Evolutionary conservation across 2,113 vertebrate species (phyloP).

Genomic region (Pipra filicauda): DNA sequence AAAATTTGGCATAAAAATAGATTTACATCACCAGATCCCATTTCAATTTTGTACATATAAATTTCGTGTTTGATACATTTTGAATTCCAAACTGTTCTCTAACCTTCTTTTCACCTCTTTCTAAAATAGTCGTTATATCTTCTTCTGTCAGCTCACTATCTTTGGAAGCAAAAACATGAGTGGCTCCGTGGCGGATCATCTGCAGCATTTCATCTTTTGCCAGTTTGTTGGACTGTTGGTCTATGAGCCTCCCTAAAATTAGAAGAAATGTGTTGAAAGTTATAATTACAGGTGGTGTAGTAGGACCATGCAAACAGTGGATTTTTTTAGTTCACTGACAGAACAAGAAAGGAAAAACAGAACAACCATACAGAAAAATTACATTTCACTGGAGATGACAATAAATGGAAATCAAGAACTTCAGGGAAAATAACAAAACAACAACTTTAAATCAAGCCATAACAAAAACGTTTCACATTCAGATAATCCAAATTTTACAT

Average conservation of each 20-base stretch:
- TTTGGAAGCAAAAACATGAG: constrained; percentile 88
- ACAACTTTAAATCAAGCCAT: not conserved
- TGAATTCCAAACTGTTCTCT: not conserved
- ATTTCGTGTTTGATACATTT: not conserved
- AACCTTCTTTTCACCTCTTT: constrained; percentile 90
- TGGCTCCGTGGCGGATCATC: constrained; percentile 90
- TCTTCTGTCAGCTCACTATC: constrained; percentile 90
- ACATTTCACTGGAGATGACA: not conserved
- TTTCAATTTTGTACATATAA: not conserved
- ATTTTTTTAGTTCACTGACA: not conserved
- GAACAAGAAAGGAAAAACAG: not conserved
- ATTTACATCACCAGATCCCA: not conserved
- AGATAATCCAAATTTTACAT: not conserved
- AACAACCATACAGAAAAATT: not conserved
- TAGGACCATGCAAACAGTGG: not conserved
- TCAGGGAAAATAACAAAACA: not conserved
- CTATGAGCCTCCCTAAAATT: constrained; percentile 83
- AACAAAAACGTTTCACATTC: not conserved
- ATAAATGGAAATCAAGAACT: not conserved
- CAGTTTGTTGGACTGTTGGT: constrained; percentile 87
- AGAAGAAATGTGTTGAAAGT: not conserved
- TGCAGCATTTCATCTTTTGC: constrained; percentile 92
- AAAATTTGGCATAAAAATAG: not conserved
- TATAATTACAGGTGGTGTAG: not conserved
- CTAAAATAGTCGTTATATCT: constrained; percentile 85